Evolutionary conservation across 2,888 invertebrate species (phyloP).

Genomic region (Leucophenga maculata): DNA sequence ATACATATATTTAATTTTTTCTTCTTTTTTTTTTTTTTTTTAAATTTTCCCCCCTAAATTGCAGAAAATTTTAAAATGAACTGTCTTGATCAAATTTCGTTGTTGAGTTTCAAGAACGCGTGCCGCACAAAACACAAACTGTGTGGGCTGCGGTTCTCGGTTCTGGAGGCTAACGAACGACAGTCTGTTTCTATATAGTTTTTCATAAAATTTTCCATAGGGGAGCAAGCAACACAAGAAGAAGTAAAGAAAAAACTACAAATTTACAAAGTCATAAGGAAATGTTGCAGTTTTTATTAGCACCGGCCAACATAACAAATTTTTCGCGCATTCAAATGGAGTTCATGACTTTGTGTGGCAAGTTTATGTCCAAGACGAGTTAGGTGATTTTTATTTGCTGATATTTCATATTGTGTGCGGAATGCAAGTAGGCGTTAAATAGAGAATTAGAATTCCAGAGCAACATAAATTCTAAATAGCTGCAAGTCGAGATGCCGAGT

Average conservation of each 20-base stretch:
- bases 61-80: conserved; percentile 19
- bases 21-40: not conserved
- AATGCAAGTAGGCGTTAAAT: conserved; percentile 5
- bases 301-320: not conserved
- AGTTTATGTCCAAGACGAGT: no score
- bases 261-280: conserved; percentile 49
- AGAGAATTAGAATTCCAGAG: no score
- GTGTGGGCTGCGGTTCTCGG: conserved; percentile 23
- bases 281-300: conserved; percentile 28
- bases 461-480: no score
- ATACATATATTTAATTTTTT: not conserved
- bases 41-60: not conserved
- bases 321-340: conserved; percentile 7
- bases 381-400: not conserved
- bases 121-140: conserved; percentile 36
- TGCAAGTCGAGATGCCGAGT: no score
- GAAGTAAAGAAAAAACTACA: conserved; percentile 29
- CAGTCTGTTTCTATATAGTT: conserved; percentile 24
- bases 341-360: conserved; percentile 2
- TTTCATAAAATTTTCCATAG: conserved; percentile 32
- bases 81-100: conserved; percentile 55
- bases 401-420: not conserved
- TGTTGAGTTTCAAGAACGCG: conserved; percentile 49
- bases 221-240: conserved; percentile 6
- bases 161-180: not conserved